Evolutionary conservation across 2,113 vertebrate genomes (phyloP), one percentile per base, ranked within the genome.

Genomic region (Bostrychus sinensis): DNA sequence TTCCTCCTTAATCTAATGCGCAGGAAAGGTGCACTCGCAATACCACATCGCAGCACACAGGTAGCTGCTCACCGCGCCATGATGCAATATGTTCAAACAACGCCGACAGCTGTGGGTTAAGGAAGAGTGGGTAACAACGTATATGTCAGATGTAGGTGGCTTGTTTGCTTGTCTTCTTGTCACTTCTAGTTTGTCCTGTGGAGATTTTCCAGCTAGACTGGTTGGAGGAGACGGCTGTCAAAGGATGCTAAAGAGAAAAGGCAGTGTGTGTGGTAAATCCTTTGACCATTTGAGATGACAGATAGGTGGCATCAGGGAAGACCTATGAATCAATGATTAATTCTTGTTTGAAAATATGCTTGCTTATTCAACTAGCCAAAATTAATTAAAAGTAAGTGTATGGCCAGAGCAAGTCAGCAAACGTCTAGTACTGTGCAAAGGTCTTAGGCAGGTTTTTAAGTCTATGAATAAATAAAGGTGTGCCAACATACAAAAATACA

Each of bases 1-100:
- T 67, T 89, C 86, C 84, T 77, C 77, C 53, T 61, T 89, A 89
- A 89, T 89, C 84, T 89, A 89, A 89, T 87, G 77, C 88, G 77
- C 39, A 30, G 69, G 62, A 72, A 84, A 84, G 83, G 84, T 86
- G 83, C 67, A 77, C 73, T 77, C 58, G 60, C 56, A 72, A 45
- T 14, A 17, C 38, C 43, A 11, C 37, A 54, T 66, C 58, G 39
- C 56, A n/a, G n/a, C n/a, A n/a, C n/a, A 53, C n/a, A 65, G 46
- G 11, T 42, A 12, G 41, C 26, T 25, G 19, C 48, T 26, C 37
- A 23, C 53, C 7, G 6, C 14, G 34, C 19, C 38, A 16, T 51
- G 75, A 70, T 34, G 64, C 57, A 74, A 63, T 12, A 5, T 39
- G 12, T 1, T 51, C 32, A 71, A 34, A 55, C 62, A 51, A 10